phyloP scores from a whole-genome alignment of 1,140 invertebrate species.

The Vanessa tameamea region DNA sequence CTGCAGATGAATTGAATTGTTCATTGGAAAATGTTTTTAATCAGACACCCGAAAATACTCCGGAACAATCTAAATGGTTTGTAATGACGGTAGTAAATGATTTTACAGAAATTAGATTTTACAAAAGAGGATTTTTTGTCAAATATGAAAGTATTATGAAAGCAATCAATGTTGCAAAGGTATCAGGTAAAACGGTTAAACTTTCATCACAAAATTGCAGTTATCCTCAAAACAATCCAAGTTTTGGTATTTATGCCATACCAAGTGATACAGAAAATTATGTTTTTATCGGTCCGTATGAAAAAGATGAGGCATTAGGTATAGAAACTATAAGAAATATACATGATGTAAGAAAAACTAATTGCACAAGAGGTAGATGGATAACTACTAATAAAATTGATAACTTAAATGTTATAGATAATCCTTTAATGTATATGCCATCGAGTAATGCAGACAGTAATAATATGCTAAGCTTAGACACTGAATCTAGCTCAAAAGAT shows the following conservation, averaged over 20 bases:
- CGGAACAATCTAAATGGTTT: slow-evolving; percentile 64
- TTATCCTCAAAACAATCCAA: slow-evolving; percentile 43
- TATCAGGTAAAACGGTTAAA: slow-evolving; percentile 65
- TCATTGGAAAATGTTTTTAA: background rate
- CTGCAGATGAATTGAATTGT: background rate
- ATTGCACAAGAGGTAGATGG: slow-evolving; percentile 64
- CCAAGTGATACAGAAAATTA: slow-evolving; percentile 55
- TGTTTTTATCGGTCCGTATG: slow-evolving; percentile 73
- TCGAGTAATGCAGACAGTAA: slow-evolving; percentile 29
- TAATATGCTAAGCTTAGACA: slow-evolving; percentile 44
- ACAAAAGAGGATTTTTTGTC: slow-evolving; percentile 70
- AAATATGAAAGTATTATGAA: slow-evolving; percentile 66
- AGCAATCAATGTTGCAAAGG: slow-evolving; percentile 61
- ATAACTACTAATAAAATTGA: slow-evolving; percentile 68
- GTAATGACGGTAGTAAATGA: slow-evolving; percentile 73
- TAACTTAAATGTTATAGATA: slow-evolving; percentile 66
- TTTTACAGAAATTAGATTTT: slow-evolving; percentile 70
- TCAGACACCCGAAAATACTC: background rate
- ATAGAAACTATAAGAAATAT: slow-evolving; percentile 62
- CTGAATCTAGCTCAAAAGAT: slow-evolving; percentile 8
- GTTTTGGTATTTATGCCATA: slow-evolving; percentile 73
- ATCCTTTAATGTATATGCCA: slow-evolving; percentile 66
- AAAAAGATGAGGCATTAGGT: slow-evolving; percentile 62
- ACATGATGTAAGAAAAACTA: slow-evolving; percentile 24
- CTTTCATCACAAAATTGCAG: slow-evolving; percentile 62